These are phyloP conservation scores for Diadegma fenestrale DNA, from an alignment of 2,888 invertebrate species.

Conservation along the genomic window DNA sequence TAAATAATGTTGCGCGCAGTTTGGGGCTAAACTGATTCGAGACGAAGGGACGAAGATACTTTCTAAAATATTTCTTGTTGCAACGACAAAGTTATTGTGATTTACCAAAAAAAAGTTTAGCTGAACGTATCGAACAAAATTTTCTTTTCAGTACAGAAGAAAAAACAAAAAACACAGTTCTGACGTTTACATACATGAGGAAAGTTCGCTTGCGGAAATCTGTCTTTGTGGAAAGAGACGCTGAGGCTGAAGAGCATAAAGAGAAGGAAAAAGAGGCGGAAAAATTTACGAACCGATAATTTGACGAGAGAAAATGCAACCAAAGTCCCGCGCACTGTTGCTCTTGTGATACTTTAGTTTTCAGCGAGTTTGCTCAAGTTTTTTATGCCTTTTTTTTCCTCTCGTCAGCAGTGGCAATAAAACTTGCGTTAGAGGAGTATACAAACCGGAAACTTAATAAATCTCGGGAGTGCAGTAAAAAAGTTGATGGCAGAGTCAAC, in stretches of 20 bases:
- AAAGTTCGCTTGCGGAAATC: conserved; percentile 71
- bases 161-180: conserved; percentile 7
- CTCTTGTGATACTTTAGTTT: conserved; percentile 39
- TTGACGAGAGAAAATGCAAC: conserved; percentile 66
- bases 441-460: conserved; percentile 70
- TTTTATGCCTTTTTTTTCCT: conserved; percentile 45
- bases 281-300: conserved; percentile 68
- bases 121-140: no score
- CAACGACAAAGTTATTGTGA: no score
- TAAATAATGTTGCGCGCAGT: conserved; percentile 16
- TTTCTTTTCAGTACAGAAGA: no score
- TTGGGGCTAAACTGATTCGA: conserved; percentile 39
- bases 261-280: conserved; percentile 14
- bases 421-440: conserved; percentile 60
- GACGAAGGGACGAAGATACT: conserved; percentile 45
- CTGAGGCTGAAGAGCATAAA: background rate
- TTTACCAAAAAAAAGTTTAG: no score
- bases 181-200: conserved; percentile 74
- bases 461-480: conserved; percentile 68
- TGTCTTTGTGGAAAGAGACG: conserved; percentile 46
- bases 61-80: no score
- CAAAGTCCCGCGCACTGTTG: conserved; percentile 24
- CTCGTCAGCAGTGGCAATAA: conserved; percentile 64
- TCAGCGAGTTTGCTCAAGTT: conserved; percentile 7
- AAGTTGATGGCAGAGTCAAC: conserved; percentile 62